Evolutionary conservation across 2,113 vertebrate genomes (phyloP), one percentile per base, ranked within the genome.

Genomic region (Mastomys coucha): DNA sequence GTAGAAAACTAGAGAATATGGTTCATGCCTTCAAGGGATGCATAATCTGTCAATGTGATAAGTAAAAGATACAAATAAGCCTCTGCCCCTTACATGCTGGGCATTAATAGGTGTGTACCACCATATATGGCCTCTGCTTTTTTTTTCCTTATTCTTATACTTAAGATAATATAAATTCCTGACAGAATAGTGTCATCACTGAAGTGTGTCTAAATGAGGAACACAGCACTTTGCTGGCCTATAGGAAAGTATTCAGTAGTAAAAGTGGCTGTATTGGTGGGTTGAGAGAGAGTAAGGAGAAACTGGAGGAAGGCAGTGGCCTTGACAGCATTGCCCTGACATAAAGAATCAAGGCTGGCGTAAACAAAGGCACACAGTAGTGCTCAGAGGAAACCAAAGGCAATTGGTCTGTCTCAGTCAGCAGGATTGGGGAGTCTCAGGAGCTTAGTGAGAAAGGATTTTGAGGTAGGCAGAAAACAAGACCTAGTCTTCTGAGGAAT

Each of bases 91-190:
- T 39, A 3, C 19, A n/a, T 89, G 36, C 51, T 89, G 70, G 51
- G 72, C 16, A 22, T 76, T 60, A 60, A 20, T 63, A 22, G n/a
- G n/a, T 39, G 6, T 45, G n/a, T 5, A 31, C n/a, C 51, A 42
- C 53, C 51, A 42, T 9, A 58, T 75, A n/a, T 22, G 28, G n/a
- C 13, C 53, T 89, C n/a, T 60, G 26, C 70, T n/a, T n/a, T 31
- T 42, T 65, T 31, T 33, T 39, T 16, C 39, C 60, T 72, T 72
- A 76, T 45, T 69, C 33, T 90, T 85, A 28, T 58, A 92, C 28
- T 90, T 96, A 95, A 69, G 6, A 12, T 80, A 96, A 80, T 84
- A 67, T 63, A 42, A 75, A 91, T 94, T 89, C 16, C 39, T 93
- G 53, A 84, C 14, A 77, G 65, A 53, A 7, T 86, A 96, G 11